Percentiles rank a stretch among this genome's conserved stretches.
Evolutionary conservation across 1,140 invertebrate species (phyloP).

Genomic region (Lepidurus arcticus): DNA sequence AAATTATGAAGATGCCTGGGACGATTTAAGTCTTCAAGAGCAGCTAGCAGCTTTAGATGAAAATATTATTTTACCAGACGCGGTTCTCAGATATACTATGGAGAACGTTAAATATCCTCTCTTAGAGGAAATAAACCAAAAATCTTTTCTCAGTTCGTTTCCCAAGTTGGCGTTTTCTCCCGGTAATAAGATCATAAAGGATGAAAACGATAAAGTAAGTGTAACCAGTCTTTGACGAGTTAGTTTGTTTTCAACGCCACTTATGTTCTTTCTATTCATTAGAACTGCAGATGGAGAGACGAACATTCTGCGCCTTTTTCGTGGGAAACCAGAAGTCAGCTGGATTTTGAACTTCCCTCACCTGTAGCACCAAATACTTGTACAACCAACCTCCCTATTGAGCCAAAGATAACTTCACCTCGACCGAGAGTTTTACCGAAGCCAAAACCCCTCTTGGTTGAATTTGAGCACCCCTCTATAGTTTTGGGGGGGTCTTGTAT

Average conservation of each 20-base stretch:
- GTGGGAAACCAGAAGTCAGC: slow-evolving; percentile 69
- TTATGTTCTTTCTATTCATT: neutral
- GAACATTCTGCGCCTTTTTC: slow-evolving; percentile 72
- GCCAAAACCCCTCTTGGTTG: slow-evolving; percentile 2
- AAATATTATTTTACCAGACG: slow-evolving; percentile 66
- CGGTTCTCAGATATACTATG: slow-evolving; percentile 59
- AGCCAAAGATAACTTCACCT: slow-evolving; percentile 37
- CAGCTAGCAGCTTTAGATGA: slow-evolving; percentile 66
- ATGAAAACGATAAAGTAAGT: slow-evolving; percentile 46
- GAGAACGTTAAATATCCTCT: slow-evolving; percentile 43
- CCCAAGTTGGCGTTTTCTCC: slow-evolving; percentile 49
- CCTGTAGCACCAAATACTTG: slow-evolving; percentile 49
- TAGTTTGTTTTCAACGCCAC: neutral
- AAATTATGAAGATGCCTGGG: slow-evolving; percentile 64
- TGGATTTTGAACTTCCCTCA: slow-evolving; percentile 47
- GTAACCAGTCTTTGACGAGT: neutral
- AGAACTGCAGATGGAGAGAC: slow-evolving; percentile 52
- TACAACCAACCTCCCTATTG: slow-evolving; percentile 39
- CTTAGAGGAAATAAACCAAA: slow-evolving; percentile 36
- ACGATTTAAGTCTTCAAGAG: slow-evolving; percentile 57
- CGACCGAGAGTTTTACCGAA: neutral
- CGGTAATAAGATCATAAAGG: slow-evolving; percentile 51
- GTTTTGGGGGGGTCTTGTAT: slow-evolving; percentile 35
- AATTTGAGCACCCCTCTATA: slow-evolving; percentile 37
- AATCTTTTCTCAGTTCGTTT: slow-evolving; percentile 39